Percentiles rank a stretch among this genome's conserved stretches.
These are phyloP conservation scores for Clavelina lepadiformis DNA, from an alignment of 23 tunicate genomes.

Conservation along the genomic window DNA sequence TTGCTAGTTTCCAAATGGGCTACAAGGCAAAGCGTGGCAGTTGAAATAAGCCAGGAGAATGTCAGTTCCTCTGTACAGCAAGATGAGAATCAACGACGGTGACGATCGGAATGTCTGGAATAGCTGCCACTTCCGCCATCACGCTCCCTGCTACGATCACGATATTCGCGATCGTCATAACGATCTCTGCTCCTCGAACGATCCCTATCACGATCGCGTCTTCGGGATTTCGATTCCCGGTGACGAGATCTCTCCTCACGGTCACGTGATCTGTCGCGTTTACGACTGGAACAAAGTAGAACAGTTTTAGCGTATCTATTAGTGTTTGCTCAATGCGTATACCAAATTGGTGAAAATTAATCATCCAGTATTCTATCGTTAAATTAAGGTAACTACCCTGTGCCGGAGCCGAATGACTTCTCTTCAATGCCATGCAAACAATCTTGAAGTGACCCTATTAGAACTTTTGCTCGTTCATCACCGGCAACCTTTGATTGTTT, in stretches of 20 bases:
- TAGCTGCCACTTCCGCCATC: slow-evolving; percentile 54
- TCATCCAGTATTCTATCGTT: background rate
- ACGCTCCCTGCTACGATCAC: slow-evolving; percentile 33
- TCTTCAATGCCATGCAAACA: slow-evolving; percentile 98
- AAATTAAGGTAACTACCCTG: slow-evolving; percentile 17
- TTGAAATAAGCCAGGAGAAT: too few relatives aligned
- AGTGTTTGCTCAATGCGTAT: background rate
- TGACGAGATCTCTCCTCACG: slow-evolving; percentile 83
- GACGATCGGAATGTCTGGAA: slow-evolving; percentile 88
- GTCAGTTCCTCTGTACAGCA: background rate
- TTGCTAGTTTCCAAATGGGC: too few relatives aligned
- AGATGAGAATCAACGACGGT: slow-evolving; percentile 37
- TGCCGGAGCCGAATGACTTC: slow-evolving; percentile 87
- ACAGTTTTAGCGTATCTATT: background rate
- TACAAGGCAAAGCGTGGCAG: too few relatives aligned
- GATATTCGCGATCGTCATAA: slow-evolving; percentile 86
- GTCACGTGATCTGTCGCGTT: slow-evolving; percentile 84
- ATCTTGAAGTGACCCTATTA: slow-evolving; percentile 93
- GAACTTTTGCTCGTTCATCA: slow-evolving; percentile 90
- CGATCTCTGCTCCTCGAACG: slow-evolving; percentile 89
- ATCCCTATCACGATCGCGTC: slow-evolving; percentile 77
- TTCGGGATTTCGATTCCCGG: slow-evolving; percentile 86
- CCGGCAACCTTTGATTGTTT: slow-evolving; percentile 90
- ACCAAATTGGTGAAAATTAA: background rate
- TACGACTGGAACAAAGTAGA: slow-evolving; percentile 29